Base-by-base conservation (phyloP, 2,113 vertebrate genomes). In the Fulmarus glacialis region DNA sequence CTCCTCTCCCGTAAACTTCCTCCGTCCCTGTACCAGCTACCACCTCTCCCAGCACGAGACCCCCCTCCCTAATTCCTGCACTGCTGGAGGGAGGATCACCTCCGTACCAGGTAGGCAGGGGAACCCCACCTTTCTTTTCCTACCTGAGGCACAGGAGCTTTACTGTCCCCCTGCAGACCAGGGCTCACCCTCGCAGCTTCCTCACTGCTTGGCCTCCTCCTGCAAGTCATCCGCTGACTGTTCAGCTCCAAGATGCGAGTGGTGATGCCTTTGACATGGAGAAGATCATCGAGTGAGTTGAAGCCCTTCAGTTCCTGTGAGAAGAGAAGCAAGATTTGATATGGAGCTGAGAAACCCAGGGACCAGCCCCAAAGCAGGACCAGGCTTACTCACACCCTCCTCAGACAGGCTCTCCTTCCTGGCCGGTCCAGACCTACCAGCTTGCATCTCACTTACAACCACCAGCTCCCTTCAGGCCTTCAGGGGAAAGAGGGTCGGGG, bases 241-340 rank as follows among this genome's bases (percentile, higher is more conserved):
- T 98, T 98, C 32, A 97, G 97, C 80, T 97, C 96, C 91, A 98
- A 47, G 90, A 94, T 96, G 58, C 97, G 97, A 2, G 88, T 90
- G 16, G 97, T 98, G 74, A 97, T 92, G 83, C 97, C 97, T 75
- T 97, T 98, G 88, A 98, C 97, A 0, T 81, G 96, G 24, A 98
- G 96, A 23, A 98, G 96, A 17, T 98, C 97, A 29, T 98, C 95
- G 10, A 97, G 85, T 0, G 96, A 97, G 36, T 30, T 96, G 86
- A 98, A 98, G 55, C 97, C 97, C 77, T 90, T 95, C 91, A 98
- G 94, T 17, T 98, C 97, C 97, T 98, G 66, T 1, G 3, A 18
- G 47, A 8, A 36, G 29, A 40, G 34, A 16, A 14, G 24, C 1
- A 8, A 34, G 45, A 47, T 20, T 38, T 2, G 1, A 26, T 2